A percentile compares a stretch with the other conserved stretches of the same genome.
Conservation (phyloP, 2,888 invertebrate species). For the Lamellibrachia satsuma region DNA sequence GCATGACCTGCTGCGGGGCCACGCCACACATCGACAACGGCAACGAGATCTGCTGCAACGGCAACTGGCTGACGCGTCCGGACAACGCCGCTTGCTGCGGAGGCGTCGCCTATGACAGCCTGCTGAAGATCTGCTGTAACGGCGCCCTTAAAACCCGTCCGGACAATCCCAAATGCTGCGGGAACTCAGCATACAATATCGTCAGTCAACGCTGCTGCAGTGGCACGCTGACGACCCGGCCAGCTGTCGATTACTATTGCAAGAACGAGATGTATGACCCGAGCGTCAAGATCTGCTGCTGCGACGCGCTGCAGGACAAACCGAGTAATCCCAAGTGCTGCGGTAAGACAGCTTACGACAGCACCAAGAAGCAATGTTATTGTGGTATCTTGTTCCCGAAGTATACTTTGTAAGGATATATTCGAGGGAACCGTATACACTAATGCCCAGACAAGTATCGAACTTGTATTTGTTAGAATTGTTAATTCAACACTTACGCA, state of each 20-base stretch:
- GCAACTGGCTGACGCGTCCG: background rate
- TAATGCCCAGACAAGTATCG: too few species aligned
- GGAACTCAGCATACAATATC: background rate
- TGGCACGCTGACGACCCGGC: background rate
- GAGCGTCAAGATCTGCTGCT: background rate
- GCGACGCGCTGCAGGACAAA: background rate
- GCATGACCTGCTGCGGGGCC: background rate
- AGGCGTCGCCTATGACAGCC: background rate
- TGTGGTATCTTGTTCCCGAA: background rate
- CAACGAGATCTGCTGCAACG: slow-evolving; percentile 3
- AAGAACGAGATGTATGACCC: background rate
- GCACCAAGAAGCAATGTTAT: background rate
- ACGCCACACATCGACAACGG: background rate
- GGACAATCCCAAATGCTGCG: background rate
- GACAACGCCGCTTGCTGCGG: slow-evolving; percentile 11
- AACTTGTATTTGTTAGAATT: too few species aligned
- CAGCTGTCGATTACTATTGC: background rate
- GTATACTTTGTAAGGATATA: too few species aligned
- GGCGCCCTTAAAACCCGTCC: background rate
- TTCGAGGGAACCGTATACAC: too few species aligned
- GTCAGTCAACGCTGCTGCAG: background rate
- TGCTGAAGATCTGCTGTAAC: background rate
- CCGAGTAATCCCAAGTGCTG: background rate
- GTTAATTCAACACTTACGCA: too few species aligned
- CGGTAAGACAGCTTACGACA: background rate